Conservation (phyloP, 2,888 invertebrate genomes). For the Rugalucina vietnamica region DNA sequence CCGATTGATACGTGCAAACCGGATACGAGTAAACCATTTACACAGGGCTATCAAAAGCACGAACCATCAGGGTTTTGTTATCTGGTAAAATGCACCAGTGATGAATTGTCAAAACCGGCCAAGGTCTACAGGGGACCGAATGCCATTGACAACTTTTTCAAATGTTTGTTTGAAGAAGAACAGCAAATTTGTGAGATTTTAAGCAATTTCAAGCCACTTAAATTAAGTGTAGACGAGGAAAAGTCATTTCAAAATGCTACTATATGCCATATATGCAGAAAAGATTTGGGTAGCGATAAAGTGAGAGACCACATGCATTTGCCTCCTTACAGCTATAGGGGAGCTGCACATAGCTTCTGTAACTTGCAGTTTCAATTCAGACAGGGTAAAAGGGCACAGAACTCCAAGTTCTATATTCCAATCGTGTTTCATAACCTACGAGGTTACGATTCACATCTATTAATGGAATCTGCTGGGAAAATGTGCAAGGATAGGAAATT, state of each 20-base stretch:
- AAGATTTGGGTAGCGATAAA: slow-evolving; percentile 8
- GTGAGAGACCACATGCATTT: slow-evolving; percentile 8
- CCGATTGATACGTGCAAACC: slow-evolving; percentile 25
- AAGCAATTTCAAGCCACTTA: slow-evolving; percentile 11
- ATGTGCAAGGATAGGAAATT: slow-evolving; percentile 32
- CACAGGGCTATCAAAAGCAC: slow-evolving; percentile 43
- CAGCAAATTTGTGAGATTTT: slow-evolving; percentile 32
- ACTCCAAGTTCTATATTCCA: slow-evolving; percentile 31
- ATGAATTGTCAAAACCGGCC: slow-evolving; percentile 14
- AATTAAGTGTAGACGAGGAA: too few species aligned
- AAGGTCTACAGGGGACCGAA: slow-evolving; percentile 31
- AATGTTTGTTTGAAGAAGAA: slow-evolving; percentile 32
- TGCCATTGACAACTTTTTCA: slow-evolving; percentile 30
- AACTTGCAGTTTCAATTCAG: slow-evolving; percentile 8
- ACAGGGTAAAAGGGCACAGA: background rate
- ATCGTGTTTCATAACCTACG: slow-evolving; percentile 51
- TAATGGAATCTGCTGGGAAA: slow-evolving; percentile 29
- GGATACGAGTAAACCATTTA: slow-evolving; percentile 29
- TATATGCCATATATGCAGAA: slow-evolving; percentile 39
- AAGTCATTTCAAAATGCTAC: slow-evolving; percentile 22
- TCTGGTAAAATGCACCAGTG: slow-evolving; percentile 25
- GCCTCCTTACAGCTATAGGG: background rate
- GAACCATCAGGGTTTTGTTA: slow-evolving; percentile 34
- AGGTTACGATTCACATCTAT: slow-evolving; percentile 43
- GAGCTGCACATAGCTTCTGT: background rate